A percentile compares a stretch with the other conserved stretches of the same genome.
phyloP scores from a whole-genome alignment of 2,888 invertebrate species.

The Eupithecia tripunctaria region DNA sequence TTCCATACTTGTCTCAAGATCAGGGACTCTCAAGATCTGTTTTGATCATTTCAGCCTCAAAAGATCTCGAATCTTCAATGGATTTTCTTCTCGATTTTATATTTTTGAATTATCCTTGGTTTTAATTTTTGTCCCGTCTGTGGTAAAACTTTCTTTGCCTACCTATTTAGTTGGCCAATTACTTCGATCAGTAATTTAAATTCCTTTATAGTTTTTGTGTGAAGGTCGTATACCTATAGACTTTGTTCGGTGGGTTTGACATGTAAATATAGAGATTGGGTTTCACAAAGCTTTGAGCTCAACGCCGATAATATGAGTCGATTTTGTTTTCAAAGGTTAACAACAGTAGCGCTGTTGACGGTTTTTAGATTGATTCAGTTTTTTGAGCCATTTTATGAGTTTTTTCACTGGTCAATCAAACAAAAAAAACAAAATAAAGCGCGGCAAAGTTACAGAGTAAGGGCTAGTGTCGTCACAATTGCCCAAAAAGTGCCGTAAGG shows the following conservation, averaged over 20 bases:
- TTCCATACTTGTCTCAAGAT: background rate
- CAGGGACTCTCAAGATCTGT: background rate
- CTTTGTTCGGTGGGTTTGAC: background rate
- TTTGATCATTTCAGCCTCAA: background rate
- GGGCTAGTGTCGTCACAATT: too few relatives aligned
- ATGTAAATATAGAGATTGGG: conserved; percentile 2
- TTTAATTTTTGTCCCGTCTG: background rate
- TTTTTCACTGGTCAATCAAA: too few relatives aligned
- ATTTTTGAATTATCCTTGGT: background rate
- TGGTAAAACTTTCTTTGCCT: background rate
- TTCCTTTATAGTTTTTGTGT: background rate
- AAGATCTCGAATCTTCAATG: background rate
- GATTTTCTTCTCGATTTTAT: background rate
- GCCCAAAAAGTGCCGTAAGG: too few relatives aligned
- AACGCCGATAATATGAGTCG: background rate
- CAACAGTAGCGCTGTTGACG: background rate
- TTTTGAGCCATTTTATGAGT: too few relatives aligned
- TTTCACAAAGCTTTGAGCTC: conserved; percentile 4
- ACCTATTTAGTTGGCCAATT: background rate
- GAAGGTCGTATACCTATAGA: background rate
- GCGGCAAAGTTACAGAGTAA: too few relatives aligned
- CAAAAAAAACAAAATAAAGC: too few relatives aligned
- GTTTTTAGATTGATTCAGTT: background rate
- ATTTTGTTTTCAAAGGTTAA: background rate
- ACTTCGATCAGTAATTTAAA: background rate